Conservation (phyloP, 2,888 invertebrate genomes). For the Sarcophaga caerulescens region DNA sequence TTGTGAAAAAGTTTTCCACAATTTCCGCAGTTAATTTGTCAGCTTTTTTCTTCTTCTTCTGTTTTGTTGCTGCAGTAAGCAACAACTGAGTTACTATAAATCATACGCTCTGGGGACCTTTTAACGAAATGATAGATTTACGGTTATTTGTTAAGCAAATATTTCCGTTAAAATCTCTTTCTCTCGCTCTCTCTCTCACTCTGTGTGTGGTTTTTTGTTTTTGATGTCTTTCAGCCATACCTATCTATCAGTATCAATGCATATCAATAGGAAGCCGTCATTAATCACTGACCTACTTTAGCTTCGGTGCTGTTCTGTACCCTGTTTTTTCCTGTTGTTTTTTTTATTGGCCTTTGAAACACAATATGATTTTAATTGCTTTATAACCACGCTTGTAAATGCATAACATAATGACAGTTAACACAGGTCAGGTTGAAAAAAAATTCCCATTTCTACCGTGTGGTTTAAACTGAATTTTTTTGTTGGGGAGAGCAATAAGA, state of each 20-base stretch:
- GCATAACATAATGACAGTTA: slow-evolving; percentile 47
- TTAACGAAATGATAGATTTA: slow-evolving; percentile 23
- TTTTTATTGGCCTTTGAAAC: slow-evolving; percentile 7
- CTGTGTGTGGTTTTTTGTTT: background rate
- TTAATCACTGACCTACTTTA: slow-evolving; percentile 59
- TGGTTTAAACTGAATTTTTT: background rate
- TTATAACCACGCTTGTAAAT: slow-evolving; percentile 46
- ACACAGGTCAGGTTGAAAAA: slow-evolving; percentile 7
- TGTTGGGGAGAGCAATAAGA: background rate
- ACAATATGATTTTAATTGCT: slow-evolving; percentile 57
- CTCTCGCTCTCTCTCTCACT: background rate
- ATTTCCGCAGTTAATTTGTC: no score
- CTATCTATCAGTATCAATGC: background rate
- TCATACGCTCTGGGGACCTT: slow-evolving; percentile 31
- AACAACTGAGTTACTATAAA: slow-evolving; percentile 10
- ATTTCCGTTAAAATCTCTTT: background rate
- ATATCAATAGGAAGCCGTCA: slow-evolving; percentile 3
- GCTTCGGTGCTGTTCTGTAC: background rate
- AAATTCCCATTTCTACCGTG: background rate
- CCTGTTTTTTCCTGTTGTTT: background rate
- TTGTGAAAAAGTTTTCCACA: no score
- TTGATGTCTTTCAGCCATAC: background rate
- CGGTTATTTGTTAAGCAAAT: slow-evolving; percentile 10
- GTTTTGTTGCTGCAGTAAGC: no score
- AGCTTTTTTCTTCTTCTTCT: no score